Base-by-base conservation (phyloP, 2,888 invertebrate genomes). In the Callyntrura sp. region DNA sequence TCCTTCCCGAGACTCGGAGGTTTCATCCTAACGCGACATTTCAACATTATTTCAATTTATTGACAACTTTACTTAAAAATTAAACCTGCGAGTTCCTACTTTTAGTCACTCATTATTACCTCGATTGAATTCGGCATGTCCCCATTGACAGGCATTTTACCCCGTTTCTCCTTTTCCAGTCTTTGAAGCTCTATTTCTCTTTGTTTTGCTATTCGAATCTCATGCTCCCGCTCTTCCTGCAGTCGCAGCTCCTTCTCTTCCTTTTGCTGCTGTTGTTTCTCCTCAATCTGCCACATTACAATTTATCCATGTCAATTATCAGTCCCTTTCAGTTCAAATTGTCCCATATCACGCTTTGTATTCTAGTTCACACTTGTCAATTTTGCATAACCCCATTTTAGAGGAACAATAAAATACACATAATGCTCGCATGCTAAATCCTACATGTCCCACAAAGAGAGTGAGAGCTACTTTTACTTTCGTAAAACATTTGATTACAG, bases 201-300 rank as follows among this genome's bases (percentile, higher is more conserved):
- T 94, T 98, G 97, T 65, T 96, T 95, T 92, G 96, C 96, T 90
- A 98, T 95, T 90, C 97, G 95, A 91, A 96, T 95, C 94, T 98
- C 98, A 94, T 98, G 98, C 92, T 97, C 95, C 92, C 96, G 95
- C 94, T 98, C 98, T 94, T 98, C 98, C 93, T 95, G 96, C 91
- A 97, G 94, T 92, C 96, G 96, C 83, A 95, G 95, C 94, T 97
- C 97, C 92, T 96, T 96, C 94, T 98, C 98, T 94, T 97, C 97
- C 93, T 96, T 96, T 14, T 97, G 96, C 83, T 96, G 95, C 93
- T 96, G 95, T 94, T 98, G 97, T 68, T 97, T 96, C 94, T 98
- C 98, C 94, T 97, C 97, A 83, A 98, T 95, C 94, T 98, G 81
- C 20, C 17, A 17, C 14, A 76, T n/a, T n/a, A n/a, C n/a, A n/a